phyloP scores from a whole-genome alignment of 2,888 invertebrate genomes.

The Frankliniella fusca region DNA sequence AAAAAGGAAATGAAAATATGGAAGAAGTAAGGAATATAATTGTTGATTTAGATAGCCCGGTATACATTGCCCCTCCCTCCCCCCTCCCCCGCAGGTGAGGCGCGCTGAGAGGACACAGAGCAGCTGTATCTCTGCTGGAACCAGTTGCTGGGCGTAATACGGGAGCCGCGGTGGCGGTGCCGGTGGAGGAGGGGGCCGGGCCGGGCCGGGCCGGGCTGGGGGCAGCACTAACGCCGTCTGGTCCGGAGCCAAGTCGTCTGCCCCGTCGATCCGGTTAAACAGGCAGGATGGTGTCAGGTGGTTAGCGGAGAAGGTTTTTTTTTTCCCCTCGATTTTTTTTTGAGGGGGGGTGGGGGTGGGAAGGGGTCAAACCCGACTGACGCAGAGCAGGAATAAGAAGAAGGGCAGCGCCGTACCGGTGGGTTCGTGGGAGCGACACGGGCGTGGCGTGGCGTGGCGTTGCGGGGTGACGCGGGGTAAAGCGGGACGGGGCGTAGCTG shows the following conservation, averaged over 20 bases:
- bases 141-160: slow-evolving; percentile 18
- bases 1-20: neutral
- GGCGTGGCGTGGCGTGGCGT: neutral
- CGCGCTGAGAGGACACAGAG: neutral
- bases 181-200: neutral
- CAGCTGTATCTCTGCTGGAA: neutral
- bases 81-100: too few relatives aligned
- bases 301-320: too few relatives aligned
- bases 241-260: neutral
- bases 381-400: neutral
- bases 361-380: neutral
- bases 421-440: neutral
- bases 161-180: neutral
- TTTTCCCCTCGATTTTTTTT: too few relatives aligned
- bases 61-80: too few relatives aligned
- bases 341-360: neutral
- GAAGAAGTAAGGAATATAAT: neutral
- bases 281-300: neutral
- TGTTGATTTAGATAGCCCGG: neutral
- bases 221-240: neutral
- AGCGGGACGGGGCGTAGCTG: neutral
- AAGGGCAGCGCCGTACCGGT: neutral
- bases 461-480: too few relatives aligned
- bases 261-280: neutral
- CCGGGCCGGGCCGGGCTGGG: neutral